Percentiles rank a stretch among this genome's conserved stretches.
Evolutionary conservation across 2,888 invertebrate species (phyloP).

Genomic region (Hirtodrosophila histrioides): DNA sequence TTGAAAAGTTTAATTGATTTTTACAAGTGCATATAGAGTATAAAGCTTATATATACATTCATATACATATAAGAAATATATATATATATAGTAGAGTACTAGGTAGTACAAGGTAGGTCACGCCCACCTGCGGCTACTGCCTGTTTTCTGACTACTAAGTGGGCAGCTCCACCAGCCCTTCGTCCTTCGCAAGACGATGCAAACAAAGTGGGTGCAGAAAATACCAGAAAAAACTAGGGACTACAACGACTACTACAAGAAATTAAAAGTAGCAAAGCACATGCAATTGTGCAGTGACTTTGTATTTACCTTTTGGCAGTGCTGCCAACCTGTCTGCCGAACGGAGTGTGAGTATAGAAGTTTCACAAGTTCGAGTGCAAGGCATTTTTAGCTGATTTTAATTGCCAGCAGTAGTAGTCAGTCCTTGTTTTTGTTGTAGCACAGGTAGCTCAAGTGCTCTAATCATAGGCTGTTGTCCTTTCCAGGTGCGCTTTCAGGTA

Average conservation of each 20-base stretch:
- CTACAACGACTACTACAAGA: slow-evolving; percentile 23
- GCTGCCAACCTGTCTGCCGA: slow-evolving; percentile 45
- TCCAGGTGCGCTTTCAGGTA: not conserved
- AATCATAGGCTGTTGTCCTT: slow-evolving; percentile 42
- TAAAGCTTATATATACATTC: slow-evolving; percentile 25
- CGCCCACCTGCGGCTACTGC: slow-evolving; percentile 44
- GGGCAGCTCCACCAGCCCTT: slow-evolving; percentile 17
- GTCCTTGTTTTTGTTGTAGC: slow-evolving; percentile 4
- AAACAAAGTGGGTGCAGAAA: slow-evolving; percentile 33
- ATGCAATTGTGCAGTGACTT: slow-evolving; percentile 51
- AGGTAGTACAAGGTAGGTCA: slow-evolving; percentile 3
- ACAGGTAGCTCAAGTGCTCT: slow-evolving; percentile 6
- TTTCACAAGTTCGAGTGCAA: slow-evolving; percentile 28
- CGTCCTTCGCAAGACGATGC: slow-evolving; percentile 25
- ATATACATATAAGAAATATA: not conserved
- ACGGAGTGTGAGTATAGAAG: slow-evolving; percentile 16
- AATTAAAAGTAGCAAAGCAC: slow-evolving; percentile 57
- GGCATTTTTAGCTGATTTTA: slow-evolving; percentile 44
- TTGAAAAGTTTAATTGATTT: slow-evolving; percentile 79
- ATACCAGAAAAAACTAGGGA: slow-evolving; percentile 14
- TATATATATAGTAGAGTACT: not conserved
- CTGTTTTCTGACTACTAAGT: slow-evolving; percentile 34
- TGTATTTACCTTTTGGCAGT: slow-evolving; percentile 53
- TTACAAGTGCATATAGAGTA: slow-evolving; percentile 70
- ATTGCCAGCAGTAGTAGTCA: slow-evolving; percentile 33